Base-by-base conservation (phyloP, 2,888 invertebrate genomes). In the Lasioglossum villosulum region DNA sequence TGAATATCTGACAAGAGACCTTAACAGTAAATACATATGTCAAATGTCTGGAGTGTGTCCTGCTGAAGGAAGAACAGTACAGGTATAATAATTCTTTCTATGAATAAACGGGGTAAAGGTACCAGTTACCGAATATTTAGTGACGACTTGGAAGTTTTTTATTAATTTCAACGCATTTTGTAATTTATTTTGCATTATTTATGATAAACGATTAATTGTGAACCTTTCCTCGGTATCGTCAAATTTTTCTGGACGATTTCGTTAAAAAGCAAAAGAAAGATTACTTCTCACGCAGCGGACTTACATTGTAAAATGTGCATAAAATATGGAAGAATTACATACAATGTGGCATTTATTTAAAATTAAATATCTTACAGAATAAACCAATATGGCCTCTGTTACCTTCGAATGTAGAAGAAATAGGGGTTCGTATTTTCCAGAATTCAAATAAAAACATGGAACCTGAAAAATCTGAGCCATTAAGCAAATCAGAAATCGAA, bases 21-120 rank as follows among this genome's bases (percentile, higher is more conserved):
- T 98, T 88, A 96, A 98, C 92, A 96, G 97, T 0, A 96, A 96
- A 72, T 95, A 96, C n/a, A 95, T 97, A 0, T 98, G 98, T 93
- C 94, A 96, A 85, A 95, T 97, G 92, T 97, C 97, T 88, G 97
- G 97, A 14, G 95, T 98, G 71, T 98, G 98, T 90, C 96, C 96
- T 39, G 92, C 94, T 34, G 93, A 94, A 56, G 93, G 73, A 27
- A 92, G 93, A 75, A 87, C 82, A 52, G 91, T 90, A 0, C 75
- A 83, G 66, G 82, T 86, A 70, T n/a, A 75, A 70, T 80, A 59
- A 75, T 63, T 74, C 30, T 74, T 39, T 78, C 16, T 12, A 2
- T 16, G 14, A 23, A n/a, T 52, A 76, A 4, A n/a, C 30, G 14
- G 42, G 3, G 42, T 14, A 42, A 42, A 42, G 42, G 42, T 42